Base-by-base conservation (phyloP, 2,113 vertebrate species). In the Sebastes fasciatus region DNA sequence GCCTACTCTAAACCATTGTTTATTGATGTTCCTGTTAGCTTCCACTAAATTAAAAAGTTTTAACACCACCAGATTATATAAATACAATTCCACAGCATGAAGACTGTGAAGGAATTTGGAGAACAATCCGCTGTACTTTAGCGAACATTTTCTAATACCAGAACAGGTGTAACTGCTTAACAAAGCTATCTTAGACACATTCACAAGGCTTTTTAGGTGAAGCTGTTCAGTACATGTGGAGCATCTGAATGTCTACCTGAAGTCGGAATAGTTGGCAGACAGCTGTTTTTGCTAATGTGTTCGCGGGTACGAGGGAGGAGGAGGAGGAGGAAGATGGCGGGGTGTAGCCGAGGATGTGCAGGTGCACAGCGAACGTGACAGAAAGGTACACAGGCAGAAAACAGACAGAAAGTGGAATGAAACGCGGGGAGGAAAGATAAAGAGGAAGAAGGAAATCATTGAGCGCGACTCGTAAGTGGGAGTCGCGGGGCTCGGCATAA, bases 401-500 rank as follows among this genome's bases (percentile, higher is more conserved):
- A 87, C 75, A 85, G 85, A 45, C 62, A 70, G 81, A 86, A 82
- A 46, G 76, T 74, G 79, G 62, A 88, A 90, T 76, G 83, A 91
- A 91, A 88, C 52, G 63, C 43, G 0, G 57, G 43, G 72, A 87
- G 85, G 58, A 83, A 79, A 92, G 92, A 92, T 86, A 88, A 93
- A 94, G 90, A 88, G 86, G 81, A 90, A 88, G 80, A 90, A 86
- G 81, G 88, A 80, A 85, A 91, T 91, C 74, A 91, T 26, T 64
- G 84, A 83, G 88, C 70, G 82, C 52, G 84, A 77, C 73, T 85
- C 7, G 86, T 86, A 80, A 89, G 87, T 79, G 80, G 84, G 89
- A 90, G 92, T 90, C 48, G 74, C 71, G 72, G 85, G 86, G 86
- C 84, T 92, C 60, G 79, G 87, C 88, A 86, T 85, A 89, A 92